Evolutionary conservation across 35 echinoderm and acorn worm genomes (phyloP).

Genomic region (Apostichopus californicus): DNA sequence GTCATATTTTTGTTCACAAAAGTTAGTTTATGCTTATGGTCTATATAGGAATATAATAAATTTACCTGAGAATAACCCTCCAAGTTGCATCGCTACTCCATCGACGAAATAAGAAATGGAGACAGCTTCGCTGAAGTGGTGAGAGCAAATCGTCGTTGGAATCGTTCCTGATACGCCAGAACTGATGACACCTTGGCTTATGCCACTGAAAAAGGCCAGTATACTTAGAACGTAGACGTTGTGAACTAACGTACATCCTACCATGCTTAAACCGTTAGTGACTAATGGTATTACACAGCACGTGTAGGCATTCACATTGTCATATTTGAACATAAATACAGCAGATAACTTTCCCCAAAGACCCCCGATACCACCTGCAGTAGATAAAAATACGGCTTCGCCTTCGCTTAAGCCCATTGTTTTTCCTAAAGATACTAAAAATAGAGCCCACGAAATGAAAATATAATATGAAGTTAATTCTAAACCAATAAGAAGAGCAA

Average conservation of each 20-base stretch:
- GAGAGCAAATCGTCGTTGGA: neutral
- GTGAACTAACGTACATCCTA: neutral
- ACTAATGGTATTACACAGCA: neutral
- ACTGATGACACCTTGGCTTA: neutral
- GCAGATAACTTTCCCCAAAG: neutral
- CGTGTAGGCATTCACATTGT: neutral
- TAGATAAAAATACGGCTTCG: neutral
- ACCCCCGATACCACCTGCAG: neutral
- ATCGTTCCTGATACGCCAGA: neutral
- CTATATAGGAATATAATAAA: too few species aligned
- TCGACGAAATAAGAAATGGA: neutral
- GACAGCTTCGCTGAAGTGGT: neutral
- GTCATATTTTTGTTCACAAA: too few species aligned
- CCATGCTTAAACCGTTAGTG: neutral
- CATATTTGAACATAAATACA: neutral
- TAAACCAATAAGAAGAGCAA: neutral
- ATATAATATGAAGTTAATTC: neutral
- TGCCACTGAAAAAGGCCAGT: neutral
- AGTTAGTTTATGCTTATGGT: too few species aligned
- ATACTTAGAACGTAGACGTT: neutral
- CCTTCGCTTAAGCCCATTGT: neutral
- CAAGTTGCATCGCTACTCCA: conserved; percentile 1
- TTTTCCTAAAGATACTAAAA: neutral
- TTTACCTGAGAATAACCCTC: conserved; percentile 8
- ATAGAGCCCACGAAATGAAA: neutral